Evolutionary conservation across 1,140 invertebrate species (phyloP), one percentile per base, ranked within the genome.

Genomic region (Acromyrmex echinatior): DNA sequence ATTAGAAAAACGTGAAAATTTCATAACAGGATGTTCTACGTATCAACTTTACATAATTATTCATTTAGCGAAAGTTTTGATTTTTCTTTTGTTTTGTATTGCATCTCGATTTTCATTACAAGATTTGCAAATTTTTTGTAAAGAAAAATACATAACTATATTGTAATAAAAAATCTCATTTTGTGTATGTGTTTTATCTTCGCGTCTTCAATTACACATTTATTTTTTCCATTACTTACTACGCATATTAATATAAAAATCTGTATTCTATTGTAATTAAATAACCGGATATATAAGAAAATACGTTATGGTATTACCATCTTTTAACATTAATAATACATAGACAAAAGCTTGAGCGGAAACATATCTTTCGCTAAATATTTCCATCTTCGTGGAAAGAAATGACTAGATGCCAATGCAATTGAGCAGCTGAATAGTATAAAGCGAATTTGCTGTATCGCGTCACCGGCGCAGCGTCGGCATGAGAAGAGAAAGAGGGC

Each of bases 401-500:
- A 56, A 56, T 2, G 3, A 10, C 3, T 35, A 39, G 10, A 45
- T n/a, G 25, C 16, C 35, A 25, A 10, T 3, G 21, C 35, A 16
- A 62, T 58, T 14, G 31, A 81, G 18, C 49, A 82, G 14, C 16
- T 25, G 21, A 21, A 5, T 16, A 70, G 18, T 3, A 28, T 45
- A 28, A 68, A 51, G 49, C 31, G n/a, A 74, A 71, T 18, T 45
- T 45, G 80, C 62, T 31, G 21, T 49, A 16, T 74, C 66, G 56
- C 25, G 31, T 39, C 12, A 78, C 65, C 45, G 39, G 35, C 7
- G 7, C 35, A 39, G 35, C 35, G 35, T 39, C 35, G 35, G 74
- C 79, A 85, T 51, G 63, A 84, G 65, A 71, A 66, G 71, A 81
- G 76, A 73, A 78, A 86, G 76, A 45, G 31, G 31, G 39, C 39